A percentile compares a stretch with the other conserved stretches of the same genome.
These are phyloP conservation scores for Cynodonichthys magdalenae DNA, from an alignment of 2,797 vertebrate species.

Conservation along the genomic window DNA sequence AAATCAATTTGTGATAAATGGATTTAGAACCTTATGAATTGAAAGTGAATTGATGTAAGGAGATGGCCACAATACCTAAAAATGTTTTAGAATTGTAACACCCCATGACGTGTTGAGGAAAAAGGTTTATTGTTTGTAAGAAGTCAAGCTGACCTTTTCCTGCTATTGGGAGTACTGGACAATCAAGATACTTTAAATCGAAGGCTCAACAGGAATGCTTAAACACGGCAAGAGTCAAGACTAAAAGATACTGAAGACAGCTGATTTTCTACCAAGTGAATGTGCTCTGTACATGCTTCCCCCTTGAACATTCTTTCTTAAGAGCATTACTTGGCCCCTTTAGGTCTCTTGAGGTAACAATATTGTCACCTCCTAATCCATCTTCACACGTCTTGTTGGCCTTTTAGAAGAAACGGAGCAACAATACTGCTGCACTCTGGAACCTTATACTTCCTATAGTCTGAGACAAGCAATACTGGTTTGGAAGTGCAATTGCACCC, in stretches of 20 bases:
- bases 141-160: neutral
- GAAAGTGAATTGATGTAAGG: too few species aligned
- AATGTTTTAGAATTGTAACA: neutral
- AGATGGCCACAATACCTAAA: neutral
- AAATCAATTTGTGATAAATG: too few species aligned
- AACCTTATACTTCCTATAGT: too few species aligned
- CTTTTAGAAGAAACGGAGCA: neutral
- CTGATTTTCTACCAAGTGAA: neutral
- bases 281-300: neutral
- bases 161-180: neutral
- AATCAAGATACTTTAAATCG: neutral
- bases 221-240: neutral
- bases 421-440: neutral
- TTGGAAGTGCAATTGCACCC: neutral
- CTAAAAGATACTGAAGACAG: neutral
- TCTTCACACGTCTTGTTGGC: neutral
- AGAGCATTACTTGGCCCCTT: neutral
- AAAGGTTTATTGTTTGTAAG: neutral
- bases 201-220: neutral
- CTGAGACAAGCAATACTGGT: too few species aligned
- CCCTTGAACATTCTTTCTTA: neutral
- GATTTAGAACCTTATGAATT: too few species aligned
- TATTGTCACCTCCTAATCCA: neutral
- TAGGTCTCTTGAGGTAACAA: neutral
- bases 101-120: neutral